Conservation (phyloP, 2,888 invertebrate genomes). For the Itoplectis maculator region DNA sequence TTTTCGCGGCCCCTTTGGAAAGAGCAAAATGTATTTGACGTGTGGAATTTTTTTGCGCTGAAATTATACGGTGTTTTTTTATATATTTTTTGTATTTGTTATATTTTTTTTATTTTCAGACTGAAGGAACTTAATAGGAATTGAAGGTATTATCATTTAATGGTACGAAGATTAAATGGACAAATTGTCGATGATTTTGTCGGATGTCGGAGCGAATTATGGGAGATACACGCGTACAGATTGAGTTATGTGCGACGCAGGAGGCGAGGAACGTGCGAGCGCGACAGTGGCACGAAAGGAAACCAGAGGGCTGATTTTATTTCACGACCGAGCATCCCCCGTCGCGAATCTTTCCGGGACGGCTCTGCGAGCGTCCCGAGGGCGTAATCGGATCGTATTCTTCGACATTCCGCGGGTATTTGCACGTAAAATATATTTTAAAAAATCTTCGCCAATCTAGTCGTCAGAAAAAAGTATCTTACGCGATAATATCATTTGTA, state of each 20-base stretch:
- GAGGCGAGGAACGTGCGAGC: conserved; percentile 32
- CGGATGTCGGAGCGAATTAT: conserved; percentile 24
- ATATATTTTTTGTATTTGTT: no score
- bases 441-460: not conserved
- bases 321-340: conserved; percentile 49
- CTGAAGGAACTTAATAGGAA: no score
- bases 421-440: not conserved
- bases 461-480: not conserved
- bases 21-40: no score
- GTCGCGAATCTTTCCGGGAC: conserved; percentile 52
- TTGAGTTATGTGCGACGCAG: conserved; percentile 19
- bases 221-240: conserved; percentile 2
- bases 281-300: conserved; percentile 4
- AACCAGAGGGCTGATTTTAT: conserved; percentile 58
- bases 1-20: no score
- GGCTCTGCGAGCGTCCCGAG: conserved; percentile 57
- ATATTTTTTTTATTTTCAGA: no score
- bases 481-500: not conserved
- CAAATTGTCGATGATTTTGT: conserved; percentile 40
- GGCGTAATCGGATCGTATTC: conserved; percentile 61
- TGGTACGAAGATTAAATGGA: conserved; percentile 30
- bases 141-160: not conserved
- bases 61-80: no score
- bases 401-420: conserved; percentile 25
- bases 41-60: no score